Conservation (phyloP, 2,113 vertebrate species). For the Paracanthobrama guichenoti region DNA sequence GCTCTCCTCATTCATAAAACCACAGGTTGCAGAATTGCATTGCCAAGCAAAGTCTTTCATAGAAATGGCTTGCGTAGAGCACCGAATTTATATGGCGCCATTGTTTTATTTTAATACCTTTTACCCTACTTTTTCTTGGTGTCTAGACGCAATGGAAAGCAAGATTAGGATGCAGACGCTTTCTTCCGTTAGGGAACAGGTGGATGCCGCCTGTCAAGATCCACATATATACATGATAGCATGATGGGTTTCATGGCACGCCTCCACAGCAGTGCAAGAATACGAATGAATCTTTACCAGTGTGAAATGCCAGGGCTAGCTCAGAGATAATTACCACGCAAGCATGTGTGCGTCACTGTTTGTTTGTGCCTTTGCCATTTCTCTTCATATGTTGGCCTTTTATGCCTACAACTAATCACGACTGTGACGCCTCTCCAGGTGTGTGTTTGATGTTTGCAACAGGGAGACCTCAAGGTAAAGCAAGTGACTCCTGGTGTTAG, state of each 20-base stretch:
- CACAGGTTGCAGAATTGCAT: not conserved
- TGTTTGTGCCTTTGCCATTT: constrained; percentile 38
- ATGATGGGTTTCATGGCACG: constrained; percentile 21
- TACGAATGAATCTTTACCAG: constrained; percentile 28
- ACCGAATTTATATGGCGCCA: not conserved
- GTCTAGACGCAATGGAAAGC: not conserved
- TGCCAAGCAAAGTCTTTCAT: not conserved
- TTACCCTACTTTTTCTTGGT: not conserved
- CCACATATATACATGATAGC: not conserved
- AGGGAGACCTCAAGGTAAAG: not conserved
- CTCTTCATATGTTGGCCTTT: constrained; percentile 25
- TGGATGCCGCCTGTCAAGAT: constrained; percentile 18
- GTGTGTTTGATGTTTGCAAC: constrained; percentile 31
- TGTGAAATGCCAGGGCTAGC: constrained; percentile 42
- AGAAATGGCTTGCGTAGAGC: not conserved
- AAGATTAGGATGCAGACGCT: not conserved
- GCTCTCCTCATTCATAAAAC: constrained; percentile 38
- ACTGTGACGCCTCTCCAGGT: not conserved
- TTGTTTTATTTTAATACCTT: not conserved
- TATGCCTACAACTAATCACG: not conserved
- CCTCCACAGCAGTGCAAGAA: not conserved
- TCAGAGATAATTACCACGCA: constrained; percentile 43
- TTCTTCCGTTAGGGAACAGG: not conserved
- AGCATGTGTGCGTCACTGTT: constrained; percentile 50
- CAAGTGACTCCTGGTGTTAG: constrained; percentile 1